These are phyloP conservation scores for Cephus nigrinus DNA, from an alignment of 2,888 invertebrate genomes.

Conservation along the genomic window DNA sequence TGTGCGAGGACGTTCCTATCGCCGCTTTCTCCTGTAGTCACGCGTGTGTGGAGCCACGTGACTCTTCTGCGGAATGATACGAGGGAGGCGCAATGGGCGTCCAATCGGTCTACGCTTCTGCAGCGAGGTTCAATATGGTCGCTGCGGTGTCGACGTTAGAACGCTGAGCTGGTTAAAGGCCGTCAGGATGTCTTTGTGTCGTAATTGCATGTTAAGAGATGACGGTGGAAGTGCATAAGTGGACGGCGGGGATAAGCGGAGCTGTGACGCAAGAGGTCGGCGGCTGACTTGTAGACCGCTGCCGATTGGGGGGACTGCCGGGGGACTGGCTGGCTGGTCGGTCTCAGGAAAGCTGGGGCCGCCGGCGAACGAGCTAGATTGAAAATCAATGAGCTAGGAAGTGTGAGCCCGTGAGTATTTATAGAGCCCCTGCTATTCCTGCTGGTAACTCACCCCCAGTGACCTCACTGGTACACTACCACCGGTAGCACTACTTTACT, in stretches of 20 bases:
- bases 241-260: background rate
- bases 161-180: no score
- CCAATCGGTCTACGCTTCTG: no score
- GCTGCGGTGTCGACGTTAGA: background rate
- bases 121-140: background rate
- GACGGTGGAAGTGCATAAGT: background rate
- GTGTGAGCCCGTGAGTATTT: slow-evolving; percentile 40
- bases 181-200: background rate
- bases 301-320: background rate
- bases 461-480: background rate
- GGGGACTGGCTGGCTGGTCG: no score
- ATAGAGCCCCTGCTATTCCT: slow-evolving; percentile 23
- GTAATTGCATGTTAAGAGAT: background rate
- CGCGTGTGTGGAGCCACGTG: background rate
- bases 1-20: background rate
- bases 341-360: background rate
- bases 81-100: background rate
- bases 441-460: background rate
- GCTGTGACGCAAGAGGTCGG: background rate
- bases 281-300: background rate
- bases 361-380: slow-evolving; percentile 34
- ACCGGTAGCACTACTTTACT: background rate
- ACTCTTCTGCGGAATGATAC: background rate
- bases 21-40: background rate
- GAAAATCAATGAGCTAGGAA: slow-evolving; percentile 52